Evolutionary conservation across 2,888 invertebrate genomes (phyloP), one percentile per base, ranked within the genome.

Genomic region (Rotaria macrura): DNA sequence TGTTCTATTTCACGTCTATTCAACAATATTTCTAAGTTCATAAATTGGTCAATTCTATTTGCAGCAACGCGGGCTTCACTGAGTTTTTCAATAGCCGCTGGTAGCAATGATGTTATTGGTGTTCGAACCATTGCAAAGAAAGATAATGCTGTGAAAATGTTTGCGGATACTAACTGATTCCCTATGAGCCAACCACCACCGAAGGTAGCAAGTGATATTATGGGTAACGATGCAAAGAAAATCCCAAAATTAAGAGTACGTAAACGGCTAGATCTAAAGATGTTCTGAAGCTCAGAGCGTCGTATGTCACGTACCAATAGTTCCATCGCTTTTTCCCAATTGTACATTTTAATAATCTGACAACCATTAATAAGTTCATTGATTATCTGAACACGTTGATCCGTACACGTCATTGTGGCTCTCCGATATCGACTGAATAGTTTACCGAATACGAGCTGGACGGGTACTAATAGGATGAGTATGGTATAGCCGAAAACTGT

Each of bases 281-380:
- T 7, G 23, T 20, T 55, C 10, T 25, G n/a, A 55, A 55, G 55
- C n/a, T 55, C 55, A 55, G 6, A 6, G 25, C 3, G 55, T 5
- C 55, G 55, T 55, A n/a, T 55, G 25, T 55, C 20, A 55, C 10
- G n/a, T 20, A 55, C 55, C n/a, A 25, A n/a, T 55, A n/a, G 93
- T 87, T 94, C n/a, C n/a, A n/a, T n/a, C n/a, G n/a, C n/a, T n/a
- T n/a, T n/a, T n/a, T n/a, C n/a, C n/a, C n/a, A n/a, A 6, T 96
- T 95, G 90, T 96, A 97, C 96, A 97, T 96, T 92, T 97, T 97
- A 88, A 97, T 95, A 4, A 96, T 95, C 92, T 96, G 94, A 91
- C 98, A 96, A 84, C 96, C 97, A 86, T 93, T 93, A 87, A 97
- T 94, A 88, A 97, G 94, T 92, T 98, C 97, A 90, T 95, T 95